Evolutionary conservation across 2,888 invertebrate species (phyloP).

Genomic region (Atethmia centrago): DNA sequence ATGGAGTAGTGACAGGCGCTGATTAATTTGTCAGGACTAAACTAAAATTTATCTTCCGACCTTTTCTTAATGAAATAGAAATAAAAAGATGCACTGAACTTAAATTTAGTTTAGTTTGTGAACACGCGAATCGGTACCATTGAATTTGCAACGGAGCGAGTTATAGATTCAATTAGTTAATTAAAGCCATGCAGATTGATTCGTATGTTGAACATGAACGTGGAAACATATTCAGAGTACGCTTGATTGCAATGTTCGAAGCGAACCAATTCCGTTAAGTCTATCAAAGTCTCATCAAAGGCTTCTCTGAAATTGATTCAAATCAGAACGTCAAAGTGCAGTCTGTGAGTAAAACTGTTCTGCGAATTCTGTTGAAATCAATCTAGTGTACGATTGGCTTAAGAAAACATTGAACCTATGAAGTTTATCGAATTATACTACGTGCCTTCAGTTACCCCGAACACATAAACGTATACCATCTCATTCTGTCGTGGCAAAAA

Average conservation of each 20-base stretch:
- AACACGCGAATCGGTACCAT: too few species aligned
- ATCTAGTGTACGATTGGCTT: not conserved
- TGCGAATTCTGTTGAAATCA: slow-evolving; percentile 10
- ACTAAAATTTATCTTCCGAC: too few species aligned
- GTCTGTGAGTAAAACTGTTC: not conserved
- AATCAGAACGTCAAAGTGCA: slow-evolving; percentile 39
- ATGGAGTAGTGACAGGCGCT: too few species aligned
- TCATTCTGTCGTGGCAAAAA: not conserved
- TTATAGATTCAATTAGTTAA: slow-evolving; percentile 10
- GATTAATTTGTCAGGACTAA: too few species aligned
- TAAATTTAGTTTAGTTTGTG: too few species aligned
- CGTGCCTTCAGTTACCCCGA: not conserved
- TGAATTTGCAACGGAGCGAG: not conserved
- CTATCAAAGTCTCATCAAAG: slow-evolving; percentile 33
- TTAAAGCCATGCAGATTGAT: slow-evolving; percentile 18
- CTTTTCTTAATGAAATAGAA: too few species aligned
- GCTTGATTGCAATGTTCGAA: slow-evolving; percentile 29
- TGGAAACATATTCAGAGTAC: slow-evolving; percentile 26
- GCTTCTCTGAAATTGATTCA: slow-evolving; percentile 20
- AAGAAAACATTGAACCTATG: not conserved
- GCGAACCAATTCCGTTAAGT: slow-evolving; percentile 35
- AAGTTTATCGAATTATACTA: not conserved
- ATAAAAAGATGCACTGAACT: too few species aligned
- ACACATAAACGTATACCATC: not conserved
- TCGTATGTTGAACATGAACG: not conserved